Evolutionary conservation across 2,113 vertebrate species (phyloP), one percentile per base, ranked within the genome.

Genomic region (Syngnathoides biaculeatus): DNA sequence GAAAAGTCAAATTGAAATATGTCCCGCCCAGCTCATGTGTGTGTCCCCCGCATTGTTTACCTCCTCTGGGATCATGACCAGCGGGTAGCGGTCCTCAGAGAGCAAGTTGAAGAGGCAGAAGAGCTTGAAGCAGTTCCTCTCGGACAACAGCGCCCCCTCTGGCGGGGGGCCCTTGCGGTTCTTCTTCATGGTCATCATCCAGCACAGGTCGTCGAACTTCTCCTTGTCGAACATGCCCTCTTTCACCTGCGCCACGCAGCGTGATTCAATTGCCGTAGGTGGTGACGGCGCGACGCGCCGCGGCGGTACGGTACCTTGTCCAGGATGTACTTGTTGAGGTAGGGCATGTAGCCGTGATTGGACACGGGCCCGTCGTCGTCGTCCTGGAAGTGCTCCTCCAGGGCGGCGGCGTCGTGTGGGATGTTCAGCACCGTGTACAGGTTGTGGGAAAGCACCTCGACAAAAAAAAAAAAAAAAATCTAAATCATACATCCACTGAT

Each of bases 321-420:
- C 70, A 93, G 82, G 55, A 93, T 93, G 65, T 93, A 93, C 73
- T 87, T 89, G 81, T 93, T 93, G 79, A 93, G 90, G 83, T 93
- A 93, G 56, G 93, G 93, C 93, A 93, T 93, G 86, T 93, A 93
- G 52, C 93, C 93, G 3, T 93, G 88, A 68, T 87, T 91, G 42
- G 92, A 93, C 69, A 93, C 92, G 0, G 93, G 93, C 4, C 93
- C 93, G n/a, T 90, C 86, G 3, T 93, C 89, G 40, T 93, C 91
- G 52, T 93, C 92, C 71, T 89, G 88, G 74, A 93, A 93, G 78
- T 93, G 92, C 50, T 93, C 85, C 79, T 93, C 93, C 72, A 93
- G 83, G 20, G 89, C 79, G 30, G 90, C 81, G 0, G 92, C 89
- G 67, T 93, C 91, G 9, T 93, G 93, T 47, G 92, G 92, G 73